Conservation (phyloP, 2,888 invertebrate genomes). For the Orthosia gothica region DNA sequence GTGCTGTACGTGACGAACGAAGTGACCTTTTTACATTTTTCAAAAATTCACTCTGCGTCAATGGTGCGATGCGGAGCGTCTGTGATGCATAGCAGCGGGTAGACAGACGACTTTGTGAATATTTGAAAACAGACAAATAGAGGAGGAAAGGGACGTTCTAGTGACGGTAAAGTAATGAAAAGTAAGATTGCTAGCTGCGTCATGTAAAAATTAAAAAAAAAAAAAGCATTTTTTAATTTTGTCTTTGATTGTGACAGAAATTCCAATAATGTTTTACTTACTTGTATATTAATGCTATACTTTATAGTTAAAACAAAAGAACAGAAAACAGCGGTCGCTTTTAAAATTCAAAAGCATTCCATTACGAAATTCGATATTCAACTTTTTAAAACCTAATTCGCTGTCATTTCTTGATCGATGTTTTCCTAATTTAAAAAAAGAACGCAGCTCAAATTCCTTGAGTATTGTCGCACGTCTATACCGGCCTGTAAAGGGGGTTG, state of each 20-base stretch:
- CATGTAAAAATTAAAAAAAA: background rate
- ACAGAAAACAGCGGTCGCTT: background rate
- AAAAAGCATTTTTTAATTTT: background rate
- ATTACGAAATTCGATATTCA: slow-evolving; percentile 45
- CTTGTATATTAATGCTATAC: no score
- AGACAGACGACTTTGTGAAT: slow-evolving; percentile 69
- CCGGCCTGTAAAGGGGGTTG: slow-evolving; percentile 75
- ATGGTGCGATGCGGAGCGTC: slow-evolving; percentile 70
- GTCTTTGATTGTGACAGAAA: background rate
- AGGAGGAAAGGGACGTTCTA: background rate
- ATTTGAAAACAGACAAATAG: slow-evolving; percentile 43
- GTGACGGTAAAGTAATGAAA: slow-evolving; percentile 14
- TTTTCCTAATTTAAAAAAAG: slow-evolving; percentile 58
- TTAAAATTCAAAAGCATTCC: slow-evolving; percentile 4
- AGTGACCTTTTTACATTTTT: slow-evolving; percentile 91
- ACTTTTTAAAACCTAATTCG: slow-evolving; percentile 26
- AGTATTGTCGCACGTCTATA: slow-evolving; percentile 73
- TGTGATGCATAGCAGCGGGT: slow-evolving; percentile 73
- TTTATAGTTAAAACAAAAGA: background rate
- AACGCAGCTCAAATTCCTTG: slow-evolving; percentile 59
- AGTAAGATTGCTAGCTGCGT: background rate
- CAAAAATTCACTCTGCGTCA: slow-evolving; percentile 89
- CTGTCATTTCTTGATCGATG: slow-evolving; percentile 67
- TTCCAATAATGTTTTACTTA: no score
- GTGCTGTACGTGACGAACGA: slow-evolving; percentile 85